A percentile compares a stretch with the other conserved stretches of the same genome.
Conservation (phyloP, 2,113 vertebrate species). For the Myrmecobius fasciatus region DNA sequence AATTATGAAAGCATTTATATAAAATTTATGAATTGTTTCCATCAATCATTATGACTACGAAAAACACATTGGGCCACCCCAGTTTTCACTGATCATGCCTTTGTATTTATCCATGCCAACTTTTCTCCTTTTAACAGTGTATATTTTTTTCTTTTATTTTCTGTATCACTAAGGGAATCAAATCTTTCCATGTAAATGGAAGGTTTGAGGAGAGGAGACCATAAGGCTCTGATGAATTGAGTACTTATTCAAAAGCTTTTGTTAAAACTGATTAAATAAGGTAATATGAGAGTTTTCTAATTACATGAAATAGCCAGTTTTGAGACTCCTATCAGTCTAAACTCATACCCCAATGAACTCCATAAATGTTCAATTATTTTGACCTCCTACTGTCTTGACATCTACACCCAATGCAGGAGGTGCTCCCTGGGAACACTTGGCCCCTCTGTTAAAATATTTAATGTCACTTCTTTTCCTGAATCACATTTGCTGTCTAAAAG, state of each 20-base stretch:
- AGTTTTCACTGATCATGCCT: constrained; percentile 25
- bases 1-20: background rate
- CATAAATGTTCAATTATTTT: too few species aligned
- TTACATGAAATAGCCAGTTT: background rate
- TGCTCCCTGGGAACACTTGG: too few species aligned
- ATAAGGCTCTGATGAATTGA: background rate
- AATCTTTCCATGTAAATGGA: background rate
- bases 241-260: background rate
- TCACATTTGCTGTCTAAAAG: too few species aligned
- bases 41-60: background rate
- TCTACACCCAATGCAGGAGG: too few species aligned
- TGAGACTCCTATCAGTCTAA: too few species aligned
- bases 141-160: background rate
- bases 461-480: too few species aligned
- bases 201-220: background rate
- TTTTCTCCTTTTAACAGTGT: background rate
- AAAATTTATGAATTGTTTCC: background rate
- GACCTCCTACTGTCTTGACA: too few species aligned
- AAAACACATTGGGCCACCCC: background rate
- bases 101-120: background rate
- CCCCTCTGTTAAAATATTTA: too few species aligned
- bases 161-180: background rate
- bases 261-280: background rate
- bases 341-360: too few species aligned
- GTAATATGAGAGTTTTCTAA: background rate